A percentile compares a stretch with the other conserved stretches of the same genome.
These are phyloP conservation scores for Acipenser transmontanus DNA, from an alignment of 2,797 vertebrate genomes.

Conservation along the genomic window DNA sequence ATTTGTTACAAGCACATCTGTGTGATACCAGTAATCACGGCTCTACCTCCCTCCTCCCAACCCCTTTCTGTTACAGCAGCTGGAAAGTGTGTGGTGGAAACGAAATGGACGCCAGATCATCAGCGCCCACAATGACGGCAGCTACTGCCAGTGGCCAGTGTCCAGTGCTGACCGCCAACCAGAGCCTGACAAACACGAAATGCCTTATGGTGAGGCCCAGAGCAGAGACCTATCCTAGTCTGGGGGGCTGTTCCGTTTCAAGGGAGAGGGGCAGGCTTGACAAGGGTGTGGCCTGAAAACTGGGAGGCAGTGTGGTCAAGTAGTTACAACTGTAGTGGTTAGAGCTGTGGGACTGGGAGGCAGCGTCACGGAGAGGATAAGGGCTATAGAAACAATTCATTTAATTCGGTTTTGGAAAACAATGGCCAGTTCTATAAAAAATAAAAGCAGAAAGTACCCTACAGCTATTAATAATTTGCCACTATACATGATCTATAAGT, in stretches of 20 bases:
- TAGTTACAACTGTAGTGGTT: background rate
- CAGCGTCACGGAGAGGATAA: no score
- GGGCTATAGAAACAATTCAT: no score
- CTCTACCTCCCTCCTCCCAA: background rate
- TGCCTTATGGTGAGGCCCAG: conserved; percentile 82
- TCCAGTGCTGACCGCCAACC: conserved; percentile 49
- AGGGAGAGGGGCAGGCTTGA: background rate
- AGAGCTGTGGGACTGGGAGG: background rate
- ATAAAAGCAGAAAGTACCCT: no score
- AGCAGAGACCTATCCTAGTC: no score
- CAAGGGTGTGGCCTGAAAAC: background rate
- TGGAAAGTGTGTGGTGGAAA: conserved; percentile 90
- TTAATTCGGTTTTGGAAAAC: no score
- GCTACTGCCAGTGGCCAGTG: conserved; percentile 80
- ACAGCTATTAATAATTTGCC: no score
- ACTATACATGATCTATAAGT: no score
- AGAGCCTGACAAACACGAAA: conserved; percentile 72
- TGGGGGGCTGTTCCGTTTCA: background rate
- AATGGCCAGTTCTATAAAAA: no score
- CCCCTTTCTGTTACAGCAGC: conserved; percentile 57
- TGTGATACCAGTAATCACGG: background rate
- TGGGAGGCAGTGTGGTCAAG: background rate
- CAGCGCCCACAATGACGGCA: conserved; percentile 90
- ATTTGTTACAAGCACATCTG: no score
- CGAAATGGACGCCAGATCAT: conserved; percentile 76